Conservation (phyloP, 2,113 vertebrate genomes). For the Sorex araneus region DNA sequence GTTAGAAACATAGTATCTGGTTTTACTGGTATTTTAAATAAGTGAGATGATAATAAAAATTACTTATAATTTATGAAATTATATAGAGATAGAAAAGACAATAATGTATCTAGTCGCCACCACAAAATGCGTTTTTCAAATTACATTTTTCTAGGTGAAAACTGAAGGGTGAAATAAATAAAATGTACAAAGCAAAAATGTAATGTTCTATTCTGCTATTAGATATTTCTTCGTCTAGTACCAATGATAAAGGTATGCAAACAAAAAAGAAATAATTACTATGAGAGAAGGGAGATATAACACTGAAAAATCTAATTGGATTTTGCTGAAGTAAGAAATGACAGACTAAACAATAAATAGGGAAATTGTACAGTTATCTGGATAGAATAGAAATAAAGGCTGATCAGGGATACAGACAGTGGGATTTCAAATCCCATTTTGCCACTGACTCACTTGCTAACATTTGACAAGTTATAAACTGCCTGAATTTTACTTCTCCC, state of each 20-base stretch:
- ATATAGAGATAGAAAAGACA: constrained; percentile 26
- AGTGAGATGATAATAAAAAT: constrained; percentile 47
- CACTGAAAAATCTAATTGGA: constrained; percentile 72
- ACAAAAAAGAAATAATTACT: constrained; percentile 75
- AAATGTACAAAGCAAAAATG: constrained; percentile 53
- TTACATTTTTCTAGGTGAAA: constrained; percentile 46
- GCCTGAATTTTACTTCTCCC: constrained; percentile 71
- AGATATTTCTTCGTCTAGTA: constrained; percentile 45
- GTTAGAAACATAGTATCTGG: not conserved
- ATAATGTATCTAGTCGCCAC: constrained; percentile 16
- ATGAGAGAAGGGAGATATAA: constrained; percentile 63
- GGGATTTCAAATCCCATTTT: constrained; percentile 75
- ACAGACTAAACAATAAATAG: constrained; percentile 75
- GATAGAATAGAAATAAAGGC: constrained; percentile 72
- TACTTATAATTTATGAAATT: constrained; percentile 46
- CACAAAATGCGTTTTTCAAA: constrained; percentile 19
- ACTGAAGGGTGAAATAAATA: not conserved
- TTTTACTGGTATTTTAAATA: not conserved
- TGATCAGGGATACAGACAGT: constrained; percentile 57
- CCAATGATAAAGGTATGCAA: constrained; percentile 63
- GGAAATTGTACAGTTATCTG: constrained; percentile 56
- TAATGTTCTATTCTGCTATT: constrained; percentile 38
- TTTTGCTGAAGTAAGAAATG: constrained; percentile 69
- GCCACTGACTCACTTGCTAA: constrained; percentile 73
- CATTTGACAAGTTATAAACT: constrained; percentile 74